Base-by-base conservation (phyloP, 2,113 vertebrate species). In the Leucosticte australis region DNA sequence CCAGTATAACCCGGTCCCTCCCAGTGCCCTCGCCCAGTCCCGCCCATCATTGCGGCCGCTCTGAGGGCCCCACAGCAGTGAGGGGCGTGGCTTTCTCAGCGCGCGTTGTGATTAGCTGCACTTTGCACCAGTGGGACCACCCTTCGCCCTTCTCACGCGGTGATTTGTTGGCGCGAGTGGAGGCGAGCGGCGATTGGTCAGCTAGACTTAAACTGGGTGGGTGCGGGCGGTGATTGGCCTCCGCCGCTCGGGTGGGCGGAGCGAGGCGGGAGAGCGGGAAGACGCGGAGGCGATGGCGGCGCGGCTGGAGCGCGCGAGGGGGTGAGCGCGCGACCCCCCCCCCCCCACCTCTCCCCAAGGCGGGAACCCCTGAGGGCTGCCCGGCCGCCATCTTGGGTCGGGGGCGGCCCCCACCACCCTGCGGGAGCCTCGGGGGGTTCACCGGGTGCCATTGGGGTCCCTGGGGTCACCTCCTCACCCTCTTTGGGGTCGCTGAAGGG, bases 101-200 rank as follows among this genome's bases (percentile, higher is more conserved):
- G 6, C 59, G 23, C 17, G 1, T 12, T 33, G 18, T 10, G 75
- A 79, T 64, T 79, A 31, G 49, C 2, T 22, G 8, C 35, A 1
- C 13, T 13, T 2, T 3, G 13, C 5, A 9, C 1, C 5, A 2
- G 33, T 6, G 28, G 10, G 7, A 8, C 10, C 16, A 3, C 16
- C 13, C 4, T 9, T 20, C 4, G 12, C 6, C 7, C 3, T 5
- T 4, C 11, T 6, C 11, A 1, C 5, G 7, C 21, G 0, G 1
- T 47, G 7, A 62, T 77, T 77, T 28, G 44, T 26, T 4, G 10
- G 9, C 15, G 6, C 6, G 4, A 9, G 6, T 4, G 2, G 6
- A 4, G 30, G 4, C 30, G 22, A 26, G 11, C n/a, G 3, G 5
- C 10, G 9, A 50, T 77, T 77, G 13, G 57, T 15, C 53, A 13